Conservation (phyloP, 2,888 invertebrate genomes). For the Apoda limacodes region DNA sequence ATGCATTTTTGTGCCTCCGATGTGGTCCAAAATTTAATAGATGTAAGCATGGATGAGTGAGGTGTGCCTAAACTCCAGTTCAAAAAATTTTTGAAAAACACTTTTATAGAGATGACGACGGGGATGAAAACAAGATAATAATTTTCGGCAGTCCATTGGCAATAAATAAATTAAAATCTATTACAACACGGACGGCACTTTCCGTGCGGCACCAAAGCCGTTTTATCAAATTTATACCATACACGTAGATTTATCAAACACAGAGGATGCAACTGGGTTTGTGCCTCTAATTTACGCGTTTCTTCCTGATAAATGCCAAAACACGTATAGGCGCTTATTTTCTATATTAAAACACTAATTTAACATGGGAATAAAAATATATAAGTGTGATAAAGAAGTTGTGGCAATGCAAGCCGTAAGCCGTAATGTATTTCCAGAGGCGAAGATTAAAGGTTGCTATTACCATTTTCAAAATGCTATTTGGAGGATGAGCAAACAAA, state of each 20-base stretch:
- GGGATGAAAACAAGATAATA: constrained; percentile 1
- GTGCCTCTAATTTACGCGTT: too few species aligned
- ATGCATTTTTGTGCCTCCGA: constrained; percentile 2
- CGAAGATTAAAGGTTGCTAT: too few species aligned
- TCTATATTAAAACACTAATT: too few species aligned
- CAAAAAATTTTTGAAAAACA: constrained; percentile 3
- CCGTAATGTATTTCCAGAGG: too few species aligned
- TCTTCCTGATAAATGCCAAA: too few species aligned
- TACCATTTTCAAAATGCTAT: too few species aligned
- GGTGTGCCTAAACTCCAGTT: constrained; percentile 1
- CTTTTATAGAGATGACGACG: too few species aligned
- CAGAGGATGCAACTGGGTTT: constrained; percentile 4
- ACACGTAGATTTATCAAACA: constrained; percentile 4
- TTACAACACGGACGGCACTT: constrained; percentile 5
- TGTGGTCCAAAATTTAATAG: not conserved
- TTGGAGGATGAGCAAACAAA: constrained; percentile 5
- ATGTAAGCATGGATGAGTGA: not conserved
- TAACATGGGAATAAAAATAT: constrained; percentile 3
- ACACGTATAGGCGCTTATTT: too few species aligned
- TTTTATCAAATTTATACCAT: too few species aligned
- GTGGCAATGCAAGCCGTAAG: constrained; percentile 1
- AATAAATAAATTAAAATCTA: not conserved
- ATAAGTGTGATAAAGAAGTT: constrained; percentile 4
- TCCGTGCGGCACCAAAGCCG: constrained; percentile 2
- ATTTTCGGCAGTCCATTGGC: constrained; percentile 5